phyloP scores from a whole-genome alignment of 2,113 vertebrate species.

The Odocoileus hemionus region DNA sequence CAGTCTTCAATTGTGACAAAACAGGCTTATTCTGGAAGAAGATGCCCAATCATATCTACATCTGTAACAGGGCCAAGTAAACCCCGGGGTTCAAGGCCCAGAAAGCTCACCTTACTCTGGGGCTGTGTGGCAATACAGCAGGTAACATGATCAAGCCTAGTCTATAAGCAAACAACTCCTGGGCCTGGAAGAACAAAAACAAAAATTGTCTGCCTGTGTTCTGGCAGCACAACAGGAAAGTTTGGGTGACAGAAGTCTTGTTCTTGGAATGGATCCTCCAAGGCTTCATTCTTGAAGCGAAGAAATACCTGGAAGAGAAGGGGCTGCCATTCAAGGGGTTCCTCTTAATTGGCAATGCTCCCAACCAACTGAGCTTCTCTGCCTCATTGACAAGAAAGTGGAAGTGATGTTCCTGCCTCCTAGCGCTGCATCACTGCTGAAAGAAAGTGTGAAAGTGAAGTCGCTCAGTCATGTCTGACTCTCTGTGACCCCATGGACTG shows the following conservation, averaged over 20 bases:
- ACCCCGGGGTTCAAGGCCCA: neutral
- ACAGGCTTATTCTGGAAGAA: neutral
- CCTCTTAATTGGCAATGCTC: neutral
- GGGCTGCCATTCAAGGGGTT: neutral
- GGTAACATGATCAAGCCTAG: neutral
- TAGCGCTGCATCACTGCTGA: neutral
- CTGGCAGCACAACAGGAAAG: neutral
- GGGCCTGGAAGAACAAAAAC: neutral
- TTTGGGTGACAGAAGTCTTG: neutral
- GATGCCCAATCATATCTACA: no score
- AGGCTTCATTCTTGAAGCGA: neutral
- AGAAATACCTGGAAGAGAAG: neutral
- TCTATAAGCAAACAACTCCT: neutral
- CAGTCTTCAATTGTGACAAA: neutral
- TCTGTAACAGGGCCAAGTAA: neutral
- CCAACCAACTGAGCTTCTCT: neutral
- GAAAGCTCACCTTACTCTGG: neutral
- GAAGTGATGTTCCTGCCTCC: neutral
- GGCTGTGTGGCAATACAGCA: neutral
- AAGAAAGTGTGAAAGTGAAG: neutral
- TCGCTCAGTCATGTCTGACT: rapidly evolving
- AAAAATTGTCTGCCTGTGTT: neutral
- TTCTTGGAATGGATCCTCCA: neutral
- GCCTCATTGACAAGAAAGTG: neutral
- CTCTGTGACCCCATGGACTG: neutral